These are phyloP conservation scores for Matsumyia berberina DNA, from an alignment of 2,888 invertebrate genomes.

Conservation along the genomic window DNA sequence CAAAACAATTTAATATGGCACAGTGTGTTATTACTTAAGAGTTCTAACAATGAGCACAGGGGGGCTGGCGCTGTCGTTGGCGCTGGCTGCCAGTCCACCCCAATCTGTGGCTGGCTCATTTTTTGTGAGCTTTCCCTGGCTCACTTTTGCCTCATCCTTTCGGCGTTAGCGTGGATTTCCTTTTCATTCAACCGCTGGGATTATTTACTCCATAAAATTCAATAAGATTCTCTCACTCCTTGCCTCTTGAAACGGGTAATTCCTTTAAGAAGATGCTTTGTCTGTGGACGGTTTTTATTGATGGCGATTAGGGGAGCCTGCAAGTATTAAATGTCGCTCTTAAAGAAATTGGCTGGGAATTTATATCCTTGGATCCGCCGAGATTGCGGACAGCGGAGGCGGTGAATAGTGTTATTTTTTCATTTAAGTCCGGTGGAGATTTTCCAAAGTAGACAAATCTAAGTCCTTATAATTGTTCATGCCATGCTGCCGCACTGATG, in stretches of 20 bases:
- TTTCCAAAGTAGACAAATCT: constrained; percentile 47
- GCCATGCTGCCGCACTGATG: constrained; percentile 13
- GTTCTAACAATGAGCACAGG: constrained; percentile 65
- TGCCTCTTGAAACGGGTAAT: constrained; percentile 46
- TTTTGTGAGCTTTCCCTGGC: constrained; percentile 64
- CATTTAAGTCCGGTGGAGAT: constrained; percentile 44
- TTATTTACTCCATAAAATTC: constrained; percentile 82
- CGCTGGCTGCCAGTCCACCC: not conserved
- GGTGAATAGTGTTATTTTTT: constrained; percentile 51
- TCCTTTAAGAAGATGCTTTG: constrained; percentile 67
- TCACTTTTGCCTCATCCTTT: constrained; percentile 44
- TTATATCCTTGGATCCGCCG: constrained; percentile 24
- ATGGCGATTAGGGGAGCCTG: constrained; percentile 69
- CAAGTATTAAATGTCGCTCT: constrained; percentile 58
- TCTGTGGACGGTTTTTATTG: constrained; percentile 73
- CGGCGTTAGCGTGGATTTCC: constrained; percentile 77
- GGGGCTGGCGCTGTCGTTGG: no score
- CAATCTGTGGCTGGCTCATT: constrained; percentile 24
- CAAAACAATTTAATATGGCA: constrained; percentile 81
- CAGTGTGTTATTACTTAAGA: constrained; percentile 78
- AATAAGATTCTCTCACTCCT: constrained; percentile 77
- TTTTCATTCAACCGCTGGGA: constrained; percentile 81
- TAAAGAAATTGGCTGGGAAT: constrained; percentile 59
- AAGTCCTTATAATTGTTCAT: constrained; percentile 55
- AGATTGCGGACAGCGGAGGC: constrained; percentile 7